Evolutionary conservation across 2,888 invertebrate species (phyloP).

Genomic region (Trichacis sp.): DNA sequence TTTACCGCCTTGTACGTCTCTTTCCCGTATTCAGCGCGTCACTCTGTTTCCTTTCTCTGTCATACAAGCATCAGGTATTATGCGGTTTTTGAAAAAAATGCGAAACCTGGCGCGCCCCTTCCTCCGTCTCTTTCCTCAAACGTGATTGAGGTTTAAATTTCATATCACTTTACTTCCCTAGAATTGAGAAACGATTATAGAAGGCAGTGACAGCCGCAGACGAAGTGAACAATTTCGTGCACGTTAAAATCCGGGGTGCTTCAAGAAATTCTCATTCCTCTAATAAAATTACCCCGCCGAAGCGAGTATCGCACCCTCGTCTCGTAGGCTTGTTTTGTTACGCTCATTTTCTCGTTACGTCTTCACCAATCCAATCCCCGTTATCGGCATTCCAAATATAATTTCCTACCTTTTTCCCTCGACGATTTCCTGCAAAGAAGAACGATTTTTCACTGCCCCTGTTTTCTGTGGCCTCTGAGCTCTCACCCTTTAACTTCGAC

Average conservation of each 20-base stretch:
- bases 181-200: slow-evolving; percentile 25
- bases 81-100: slow-evolving; percentile 60
- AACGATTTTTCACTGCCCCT: slow-evolving; percentile 62
- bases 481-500: slow-evolving; percentile 38
- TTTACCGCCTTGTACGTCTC: slow-evolving; percentile 27
- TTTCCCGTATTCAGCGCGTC: slow-evolving; percentile 28
- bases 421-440: slow-evolving; percentile 31
- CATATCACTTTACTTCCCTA: slow-evolving; percentile 40
- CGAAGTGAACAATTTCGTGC: slow-evolving; percentile 55
- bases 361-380: slow-evolving; percentile 19
- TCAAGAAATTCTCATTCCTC: too few species aligned
- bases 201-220: slow-evolving; percentile 36
- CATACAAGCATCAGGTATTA: slow-evolving; percentile 45
- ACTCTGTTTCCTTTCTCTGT: slow-evolving; percentile 28
- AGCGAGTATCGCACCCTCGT: slow-evolving; percentile 47
- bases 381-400: slow-evolving; percentile 44
- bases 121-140: slow-evolving; percentile 13
- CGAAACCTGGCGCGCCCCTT: slow-evolving; percentile 49
- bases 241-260: too few species aligned
- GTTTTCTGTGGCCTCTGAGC: slow-evolving; percentile 44
- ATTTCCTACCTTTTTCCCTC: slow-evolving; percentile 36
- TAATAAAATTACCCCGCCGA: too few species aligned
- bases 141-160: slow-evolving; percentile 64
- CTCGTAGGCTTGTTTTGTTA: slow-evolving; percentile 1
- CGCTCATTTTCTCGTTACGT: slow-evolving; percentile 14